phyloP scores from a whole-genome alignment of 2,888 invertebrate species.

The Tetragonula carbonaria region DNA sequence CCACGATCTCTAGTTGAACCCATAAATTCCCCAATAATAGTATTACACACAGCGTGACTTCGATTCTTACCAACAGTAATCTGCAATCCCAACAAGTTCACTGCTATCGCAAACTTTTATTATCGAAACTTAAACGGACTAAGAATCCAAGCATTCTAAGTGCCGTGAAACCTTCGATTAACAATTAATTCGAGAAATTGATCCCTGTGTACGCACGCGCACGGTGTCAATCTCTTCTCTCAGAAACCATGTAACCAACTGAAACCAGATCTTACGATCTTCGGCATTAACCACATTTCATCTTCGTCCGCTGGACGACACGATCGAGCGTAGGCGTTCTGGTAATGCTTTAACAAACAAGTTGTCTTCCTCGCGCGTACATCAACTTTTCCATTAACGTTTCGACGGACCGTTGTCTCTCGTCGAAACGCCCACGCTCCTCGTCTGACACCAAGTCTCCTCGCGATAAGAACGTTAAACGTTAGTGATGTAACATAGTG shows the following conservation, averaged over 20 bases:
- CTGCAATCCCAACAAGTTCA: too few species aligned
- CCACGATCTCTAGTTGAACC: not conserved
- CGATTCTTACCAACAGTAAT: not conserved
- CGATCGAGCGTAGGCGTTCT: constrained; percentile 46
- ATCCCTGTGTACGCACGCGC: not conserved
- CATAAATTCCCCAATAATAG: not conserved
- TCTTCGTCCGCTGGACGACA: constrained; percentile 42
- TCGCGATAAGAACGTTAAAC: constrained; percentile 40
- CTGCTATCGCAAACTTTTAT: not conserved
- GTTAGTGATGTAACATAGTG: constrained; percentile 48
- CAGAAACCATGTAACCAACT: constrained; percentile 2
- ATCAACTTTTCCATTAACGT: constrained; percentile 50
- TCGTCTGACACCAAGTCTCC: constrained; percentile 14
- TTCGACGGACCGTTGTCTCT: constrained; percentile 32
- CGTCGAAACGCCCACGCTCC: constrained; percentile 54
- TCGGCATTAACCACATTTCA: constrained; percentile 48
- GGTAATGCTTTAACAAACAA: constrained; percentile 58
- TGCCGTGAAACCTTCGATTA: not conserved
- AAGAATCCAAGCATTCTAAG: not conserved
- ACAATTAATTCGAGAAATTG: constrained; percentile 21
- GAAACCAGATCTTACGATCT: constrained; percentile 30
- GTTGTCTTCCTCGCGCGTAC: constrained; percentile 27
- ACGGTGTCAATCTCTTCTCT: not conserved
- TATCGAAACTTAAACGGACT: not conserved
- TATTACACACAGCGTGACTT: not conserved